Base-by-base conservation (phyloP, 2,113 vertebrate genomes). In the Sinocyclocheilus anophthalmus region DNA sequence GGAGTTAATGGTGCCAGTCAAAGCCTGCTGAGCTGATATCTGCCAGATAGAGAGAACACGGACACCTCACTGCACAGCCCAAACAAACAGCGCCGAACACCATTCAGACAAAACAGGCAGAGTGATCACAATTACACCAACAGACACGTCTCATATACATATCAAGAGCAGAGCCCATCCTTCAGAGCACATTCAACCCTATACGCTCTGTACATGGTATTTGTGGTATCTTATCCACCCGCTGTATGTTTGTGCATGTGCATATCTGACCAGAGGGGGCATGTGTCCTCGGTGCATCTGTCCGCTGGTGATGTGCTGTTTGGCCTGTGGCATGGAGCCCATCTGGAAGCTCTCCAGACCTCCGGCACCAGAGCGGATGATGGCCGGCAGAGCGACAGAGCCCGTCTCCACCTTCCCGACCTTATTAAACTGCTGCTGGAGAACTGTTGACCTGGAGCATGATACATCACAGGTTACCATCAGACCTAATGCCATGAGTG, bases 281-380 rank as follows among this genome's bases (percentile, higher is more conserved):
- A 99, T 98, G 93, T 99, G 98, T 86, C 98, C 97, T 82, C 96
- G 93, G 94, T 99, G 98, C 98, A 99, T 99, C 94, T 98, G 98
- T 55, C 97, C 97, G 22, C 96, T 98, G 89, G 97, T 99, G 88
- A 98, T 94, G 89, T 99, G 98, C 90, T 98, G 96, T 84, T 98
- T 97, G 90, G 97, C 95, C 91, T 97, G 96, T 0, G 97, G 98
- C 98, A 99, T 99, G 2, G 96, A 97, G 87, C 98, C 98, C 94
- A 97, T 91, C 90, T 98, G 96, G 92, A 97, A 97, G 89, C 95
- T 98, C 92, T 98, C 98, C 0, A 97, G 98, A 0, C 98, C 98
- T 0, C 97, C 97, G 2, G 96, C 96, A 14, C 98, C 98, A 0
- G 97, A 96, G 50, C 97, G 96, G 95, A 99, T 98, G 92, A 99